Base-by-base conservation (phyloP, 2,113 vertebrate genomes). In the Psammodynastes pulverulentus region DNA sequence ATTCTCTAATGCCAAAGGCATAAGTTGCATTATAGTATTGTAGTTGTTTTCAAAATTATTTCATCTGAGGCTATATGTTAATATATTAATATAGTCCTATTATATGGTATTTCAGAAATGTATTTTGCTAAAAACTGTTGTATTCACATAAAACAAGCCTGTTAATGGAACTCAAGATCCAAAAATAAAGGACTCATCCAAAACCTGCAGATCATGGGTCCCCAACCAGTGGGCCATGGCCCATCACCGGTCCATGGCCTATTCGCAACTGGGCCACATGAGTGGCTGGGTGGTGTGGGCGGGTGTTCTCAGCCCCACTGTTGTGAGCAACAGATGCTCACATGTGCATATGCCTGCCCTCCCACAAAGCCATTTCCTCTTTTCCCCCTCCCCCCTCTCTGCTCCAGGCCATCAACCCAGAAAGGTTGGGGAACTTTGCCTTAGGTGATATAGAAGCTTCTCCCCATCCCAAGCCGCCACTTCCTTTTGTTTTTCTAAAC, bases 1-100 rank as follows among this genome's bases (percentile, higher is more conserved):
- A 15, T 87, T 17, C 93, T 95, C 53, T 79, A 29, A 92, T 86
- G 54, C 5, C 79, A 92, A 56, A 67, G 12, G 26, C 93, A 92
- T 39, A 49, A 86, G 49, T 90, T 87, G 2, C 45, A 9, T 72
- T 58, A 3, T 43, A 79, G 39, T 72, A 0, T 1, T 43, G 45
- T 23, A 92, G 88, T 93, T 91, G n/a, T 0, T 26, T 43, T 93
- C 62, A 29, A 26, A 91, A 91, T 86, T 6, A 91, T 54, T 85
- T 21, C 48, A 79, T 10, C 2, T 88, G 45, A 0, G 1, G 87
- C 91, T 45, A 5, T 9, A 51, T n/a, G 3, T 0, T 43, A 87
- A 51, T 12, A 0, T 2, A 0, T 79, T 45, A 3, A 9, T 56
- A 26, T 7, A 3, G 17, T 45, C 12, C 39, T 0, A 9, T 53